A percentile compares a stretch with the other conserved stretches of the same genome.
Conservation (phyloP, 2,888 invertebrate genomes). For the Maniola hyperantus region DNA sequence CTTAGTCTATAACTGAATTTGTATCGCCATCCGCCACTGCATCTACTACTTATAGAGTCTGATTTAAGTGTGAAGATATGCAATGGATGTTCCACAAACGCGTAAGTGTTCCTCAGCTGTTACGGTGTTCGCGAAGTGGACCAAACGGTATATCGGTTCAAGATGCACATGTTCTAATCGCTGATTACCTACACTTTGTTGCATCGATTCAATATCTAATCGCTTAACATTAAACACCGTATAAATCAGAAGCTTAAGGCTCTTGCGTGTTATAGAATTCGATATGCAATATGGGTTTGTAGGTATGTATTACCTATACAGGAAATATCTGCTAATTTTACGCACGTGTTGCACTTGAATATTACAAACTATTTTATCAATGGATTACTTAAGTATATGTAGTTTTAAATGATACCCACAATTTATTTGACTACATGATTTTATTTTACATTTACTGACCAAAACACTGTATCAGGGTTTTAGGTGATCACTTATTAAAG, state of each 20-base stretch:
- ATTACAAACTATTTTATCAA: neutral
- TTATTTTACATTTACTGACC: too few relatives aligned
- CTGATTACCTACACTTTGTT: conserved; percentile 1
- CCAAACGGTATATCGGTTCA: conserved; percentile 65
- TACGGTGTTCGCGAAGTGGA: conserved; percentile 64
- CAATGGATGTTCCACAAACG: conserved; percentile 51
- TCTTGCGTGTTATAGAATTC: neutral
- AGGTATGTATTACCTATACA: neutral
- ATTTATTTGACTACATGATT: too few relatives aligned
- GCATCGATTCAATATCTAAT: conserved; percentile 3
- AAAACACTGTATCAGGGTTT: neutral
- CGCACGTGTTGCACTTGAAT: neutral
- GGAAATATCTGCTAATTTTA: neutral
- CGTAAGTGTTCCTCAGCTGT: conserved; percentile 56
- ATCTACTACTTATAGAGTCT: neutral
- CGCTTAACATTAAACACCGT: neutral
- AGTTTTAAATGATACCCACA: neutral
- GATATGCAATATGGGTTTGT: neutral
- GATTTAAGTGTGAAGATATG: conserved; percentile 13
- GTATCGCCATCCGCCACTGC: neutral
- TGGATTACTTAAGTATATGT: neutral
- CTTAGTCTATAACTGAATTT: neutral
- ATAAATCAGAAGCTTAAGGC: neutral
- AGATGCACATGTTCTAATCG: conserved; percentile 49
- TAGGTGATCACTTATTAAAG: neutral